Base-by-base conservation (phyloP, 2,113 vertebrate species). In the Thymallus thymallus region DNA sequence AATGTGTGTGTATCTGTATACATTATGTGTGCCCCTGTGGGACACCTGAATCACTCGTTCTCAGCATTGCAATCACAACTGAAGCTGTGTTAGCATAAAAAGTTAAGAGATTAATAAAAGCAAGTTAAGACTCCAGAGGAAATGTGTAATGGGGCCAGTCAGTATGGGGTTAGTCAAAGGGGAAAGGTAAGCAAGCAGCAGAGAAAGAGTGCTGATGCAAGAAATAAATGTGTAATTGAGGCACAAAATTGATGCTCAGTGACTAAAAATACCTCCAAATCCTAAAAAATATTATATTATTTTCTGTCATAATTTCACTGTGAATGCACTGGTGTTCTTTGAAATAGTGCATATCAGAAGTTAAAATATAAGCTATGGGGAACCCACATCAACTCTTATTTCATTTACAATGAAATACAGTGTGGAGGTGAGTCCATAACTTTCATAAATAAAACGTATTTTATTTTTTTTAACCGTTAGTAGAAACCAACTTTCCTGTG, bases 391-490 rank as follows among this genome's bases (percentile, higher is more conserved):
- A 74, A 74, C 85, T 5, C 71, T 20, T 67, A 64, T 80, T 82
- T 68, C 73, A 82, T 76, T 82, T 68, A 76, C 76, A 73, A 62
- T 75, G 72, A 86, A 77, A 85, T 14, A 71, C 70, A 71, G 73
- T 85, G 78, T 80, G 71, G 86, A 86, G 77, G 77, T 60, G 72
- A 80, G 83, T 81, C 83, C 88, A 80, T 72, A 91, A 87, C 89
- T 87, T 89, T 87, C 69, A 93, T 93, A 94, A 94, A 93, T 93
- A 94, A 93, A 92, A 93, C 91, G 91, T 93, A 88, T 91, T 89
- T 91, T 79, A 85, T 82, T 22, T 88, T 92, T n/a, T 92, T 88
- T 83, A 84, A 85, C 87, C 84, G 85, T 92, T 90, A 92, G 89
- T 93, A 93, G 88, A 94, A 94, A 93, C 91, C 87, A 90, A 91